Conservation (phyloP, 2,888 invertebrate species). For the Diadegma fenestrale region DNA sequence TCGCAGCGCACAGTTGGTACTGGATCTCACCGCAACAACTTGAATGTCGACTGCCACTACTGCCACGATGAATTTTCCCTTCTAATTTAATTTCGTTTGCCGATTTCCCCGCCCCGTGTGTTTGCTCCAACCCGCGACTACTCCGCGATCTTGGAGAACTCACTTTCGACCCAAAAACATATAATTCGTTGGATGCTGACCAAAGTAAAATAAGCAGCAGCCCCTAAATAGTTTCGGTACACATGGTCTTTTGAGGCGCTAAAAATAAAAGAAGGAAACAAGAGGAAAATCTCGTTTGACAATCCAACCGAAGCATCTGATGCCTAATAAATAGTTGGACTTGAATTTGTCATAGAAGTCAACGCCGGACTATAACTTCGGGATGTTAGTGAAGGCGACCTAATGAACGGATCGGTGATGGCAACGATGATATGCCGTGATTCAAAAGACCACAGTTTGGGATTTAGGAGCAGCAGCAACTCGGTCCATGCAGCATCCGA, state of each 20-base stretch:
- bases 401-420: slow-evolving; percentile 8
- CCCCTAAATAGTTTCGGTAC: neutral
- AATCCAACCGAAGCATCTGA: neutral
- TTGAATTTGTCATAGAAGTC: neutral
- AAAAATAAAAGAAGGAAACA: neutral
- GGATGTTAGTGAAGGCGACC: neutral
- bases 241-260: neutral
- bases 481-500: neutral
- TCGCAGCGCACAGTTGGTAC: slow-evolving; percentile 51
- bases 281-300: neutral
- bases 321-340: neutral
- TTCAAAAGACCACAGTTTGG: slow-evolving; percentile 25
- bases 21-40: slow-evolving; percentile 55
- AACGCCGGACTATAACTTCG: neutral
- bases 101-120: slow-evolving; percentile 25
- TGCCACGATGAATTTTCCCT: slow-evolving; percentile 36
- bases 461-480: neutral
- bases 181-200: slow-evolving; percentile 1
- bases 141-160: neutral
- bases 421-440: slow-evolving; percentile 6
- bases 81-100: slow-evolving; percentile 42
- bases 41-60: slow-evolving; percentile 29
- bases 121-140: neutral
- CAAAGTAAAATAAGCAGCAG: neutral
- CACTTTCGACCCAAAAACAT: neutral